Evolutionary conservation across 2,888 invertebrate species (phyloP), one percentile per base, ranked within the genome.

Genomic region (Monoplex corrugatus): DNA sequence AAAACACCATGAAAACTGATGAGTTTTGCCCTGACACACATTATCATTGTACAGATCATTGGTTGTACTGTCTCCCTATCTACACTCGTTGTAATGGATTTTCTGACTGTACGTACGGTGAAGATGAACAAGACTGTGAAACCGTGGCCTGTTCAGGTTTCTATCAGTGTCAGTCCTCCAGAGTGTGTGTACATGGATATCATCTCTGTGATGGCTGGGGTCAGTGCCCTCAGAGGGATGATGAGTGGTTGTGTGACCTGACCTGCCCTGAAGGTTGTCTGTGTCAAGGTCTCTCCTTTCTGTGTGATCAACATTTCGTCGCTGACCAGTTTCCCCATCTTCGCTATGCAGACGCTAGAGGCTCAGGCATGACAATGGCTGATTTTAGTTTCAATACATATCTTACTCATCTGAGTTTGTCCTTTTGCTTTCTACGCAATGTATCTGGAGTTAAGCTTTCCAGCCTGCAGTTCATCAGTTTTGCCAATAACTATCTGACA

Each of bases 151-250:
- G 90, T 63, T 50, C 50, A 13, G 88, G 88, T 45, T 80, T 86
- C 50, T 90, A 90, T 82, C 87, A 63, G 19, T 63, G 63, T 63
- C 63, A n/a, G n/a, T 23, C 23, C n/a, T 63, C 63, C 63, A 63
- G 63, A 63, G 28, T 63, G 6, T 63, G 63, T 63, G 63, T 63
- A n/a, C 63, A 63, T 1, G 63, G 63, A 0, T 6, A 63, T 63
- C 63, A 63, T 63, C 63, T 63, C 28, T 63, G 63, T 63, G 63
- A 63, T 63, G 63, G 63, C 63, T 63, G 63, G 63, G 63, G 63
- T 63, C 63, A 63, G 63, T 63, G 63, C n/a, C 63, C 63, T 23
- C 63, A 63, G 63, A 23, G 28, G 16, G 63, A 63, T 63, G 63
- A 63, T 63, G 63, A 63, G n/a, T n/a, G 19, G 63, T 6, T 63